Base-by-base conservation (phyloP, 2,888 invertebrate genomes). In the Dione vanillae region DNA sequence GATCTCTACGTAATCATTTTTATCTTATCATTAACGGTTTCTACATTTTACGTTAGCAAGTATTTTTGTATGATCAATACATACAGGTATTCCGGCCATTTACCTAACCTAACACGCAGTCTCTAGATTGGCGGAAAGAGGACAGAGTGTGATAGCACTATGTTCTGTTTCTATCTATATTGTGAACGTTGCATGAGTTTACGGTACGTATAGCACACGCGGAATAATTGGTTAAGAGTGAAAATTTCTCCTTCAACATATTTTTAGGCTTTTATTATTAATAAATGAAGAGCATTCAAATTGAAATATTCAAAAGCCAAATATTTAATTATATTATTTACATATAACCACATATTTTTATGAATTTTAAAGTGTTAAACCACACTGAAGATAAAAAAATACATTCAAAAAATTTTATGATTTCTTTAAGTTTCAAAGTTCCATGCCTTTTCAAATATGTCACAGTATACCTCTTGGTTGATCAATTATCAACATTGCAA, bases 1-100 rank as follows among this genome's bases (percentile, higher is more conserved):
- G 10, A 54, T 35, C 9, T n/a, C 7, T 3, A 8, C 52, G 12
- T 54, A 37, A 54, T 54, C n/a, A 54, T 35, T 54, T 37, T 37
- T 54, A 54, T 54, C 54, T 37, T 54, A 54, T 54, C 54, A 35
- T 35, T 54, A 54, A 54, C n/a, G 16, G 5, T n/a, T n/a, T 45
- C n/a, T 45, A 45, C n/a, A n/a, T 54, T 35, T 54, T 37, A 1
- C 2, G 5, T 49, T 6, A 35, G 35, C 35, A 35, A 35, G n/a
- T 54, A 54, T 54, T 54, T 54, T 54, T 54, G 54, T 54, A 54
- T 54, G 54, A 37, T 37, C 54, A n/a, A 54, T 35, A 54, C 54
- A 54, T 16, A 54, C 54, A 54, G 35, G n/a, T 54, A 54, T 54
- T 35, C n/a, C n/a, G 35, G 35, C 54, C 35, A 54, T 54, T 54